Evolutionary conservation across 2,113 vertebrate species (phyloP), one percentile per base, ranked within the genome.

Genomic region (Alligator sinensis): DNA sequence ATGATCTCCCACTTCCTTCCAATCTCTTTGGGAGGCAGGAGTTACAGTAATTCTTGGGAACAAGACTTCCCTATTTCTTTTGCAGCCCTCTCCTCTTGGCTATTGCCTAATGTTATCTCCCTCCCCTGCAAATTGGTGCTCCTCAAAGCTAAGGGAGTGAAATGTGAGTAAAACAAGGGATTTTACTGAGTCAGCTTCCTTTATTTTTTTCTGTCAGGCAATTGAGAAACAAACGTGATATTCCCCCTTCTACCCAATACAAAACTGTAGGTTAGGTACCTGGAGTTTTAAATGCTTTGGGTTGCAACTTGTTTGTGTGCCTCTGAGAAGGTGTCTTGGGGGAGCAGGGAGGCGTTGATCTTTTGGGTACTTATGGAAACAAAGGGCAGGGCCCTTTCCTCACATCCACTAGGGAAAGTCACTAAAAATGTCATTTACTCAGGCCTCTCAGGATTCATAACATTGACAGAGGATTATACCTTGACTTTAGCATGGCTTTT

Each of bases 31-130:
- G 75, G n/a, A 82, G 76, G 75, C 54, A 93, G 86, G 93, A 86
- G 94, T 91, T 91, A 91, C 54, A 84, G 95, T 75, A 72, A 91
- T 82, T 93, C 86, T 77, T 11, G 55, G 88, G 72, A 91, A 81
- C 12, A 90, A 21, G 61, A 96, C 91, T 95, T 96, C 93, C 92
- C 62, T 87, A 54, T 96, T 97, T 94, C 58, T 91, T 84, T 61
- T 93, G n/a, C 70, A 76, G 30, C 59, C 30, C 0, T 0, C 47
- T 88, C 34, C 70, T 89, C 34, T 89, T 78, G 84, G 70, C 87
- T 94, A 80, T 85, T 97, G 93, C 92, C 91, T 92, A 86, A 86
- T 0, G 1, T 95, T 96, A 91, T 96, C 89, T 97, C 72, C 85
- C 63, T 63, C 93, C 80, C 66, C 78, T 82, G 75, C 14, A 21